A percentile compares a stretch with the other conserved stretches of the same genome.
Evolutionary conservation across 2,888 invertebrate species (phyloP).

Genomic region (Fragum whitleyi): DNA sequence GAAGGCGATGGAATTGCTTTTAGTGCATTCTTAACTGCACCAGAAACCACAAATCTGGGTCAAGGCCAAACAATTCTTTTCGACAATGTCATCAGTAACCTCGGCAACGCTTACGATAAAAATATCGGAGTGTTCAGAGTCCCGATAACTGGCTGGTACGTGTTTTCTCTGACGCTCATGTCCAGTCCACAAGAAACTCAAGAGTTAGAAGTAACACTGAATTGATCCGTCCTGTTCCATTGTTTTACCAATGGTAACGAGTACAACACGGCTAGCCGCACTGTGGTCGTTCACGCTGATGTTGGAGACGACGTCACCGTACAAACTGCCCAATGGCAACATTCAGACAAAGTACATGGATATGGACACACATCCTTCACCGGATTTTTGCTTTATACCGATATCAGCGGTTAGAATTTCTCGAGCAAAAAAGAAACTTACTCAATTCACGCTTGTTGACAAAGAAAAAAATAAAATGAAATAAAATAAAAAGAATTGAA

Average conservation of each 20-base stretch:
- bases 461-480: no score
- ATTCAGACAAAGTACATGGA: background rate
- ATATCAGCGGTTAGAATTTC: no score
- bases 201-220: background rate
- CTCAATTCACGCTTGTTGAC: no score
- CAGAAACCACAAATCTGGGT: slow-evolving; percentile 3
- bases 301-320: slow-evolving; percentile 7
- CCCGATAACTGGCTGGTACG: background rate
- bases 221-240: background rate
- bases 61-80: slow-evolving; percentile 17
- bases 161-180: slow-evolving; percentile 13
- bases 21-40: background rate
- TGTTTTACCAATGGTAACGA: background rate
- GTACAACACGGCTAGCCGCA: background rate
- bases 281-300: background rate
- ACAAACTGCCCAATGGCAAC: background rate
- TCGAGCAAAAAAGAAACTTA: no score
- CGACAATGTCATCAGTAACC: slow-evolving; percentile 22
- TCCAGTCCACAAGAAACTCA: background rate
- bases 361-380: slow-evolving; percentile 5
- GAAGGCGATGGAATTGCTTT: background rate
- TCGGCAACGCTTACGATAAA: slow-evolving; percentile 9
- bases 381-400: background rate
- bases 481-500: no score
- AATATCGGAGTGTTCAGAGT: slow-evolving; percentile 6